Conservation (phyloP, 2,797 vertebrate species). For the Knipowitschia caucasica region DNA sequence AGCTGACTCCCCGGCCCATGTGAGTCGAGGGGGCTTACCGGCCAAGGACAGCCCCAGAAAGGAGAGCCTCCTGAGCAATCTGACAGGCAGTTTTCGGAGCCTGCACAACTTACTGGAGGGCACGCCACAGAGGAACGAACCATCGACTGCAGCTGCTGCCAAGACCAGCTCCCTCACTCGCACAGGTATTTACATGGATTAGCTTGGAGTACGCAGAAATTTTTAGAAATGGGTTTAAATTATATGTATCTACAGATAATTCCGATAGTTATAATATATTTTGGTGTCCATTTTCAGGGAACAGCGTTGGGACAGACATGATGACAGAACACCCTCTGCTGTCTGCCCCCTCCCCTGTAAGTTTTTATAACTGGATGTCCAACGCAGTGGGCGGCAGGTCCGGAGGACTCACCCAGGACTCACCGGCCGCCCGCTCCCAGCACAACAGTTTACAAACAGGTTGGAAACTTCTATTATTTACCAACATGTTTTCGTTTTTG, state of each 20-base stretch:
- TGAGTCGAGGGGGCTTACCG: conserved; percentile 78
- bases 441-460: conserved; percentile 94
- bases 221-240: not conserved
- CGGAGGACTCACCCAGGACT: conserved; percentile 82
- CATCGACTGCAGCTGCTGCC: conserved; percentile 76
- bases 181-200: conserved; percentile 77
- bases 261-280: not conserved
- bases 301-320: conserved; percentile 86
- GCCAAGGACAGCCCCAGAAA: conserved; percentile 93
- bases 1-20: conserved; percentile 92
- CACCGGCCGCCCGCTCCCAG: conserved; percentile 83
- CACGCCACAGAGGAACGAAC: conserved; percentile 83
- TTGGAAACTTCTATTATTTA: conserved; percentile 32
- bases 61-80: conserved; percentile 93
- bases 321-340: conserved; percentile 93
- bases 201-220: not conserved
- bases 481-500: not conserved
- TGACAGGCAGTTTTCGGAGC: conserved; percentile 95
- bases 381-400: conserved; percentile 92
- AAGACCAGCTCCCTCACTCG: conserved; percentile 91
- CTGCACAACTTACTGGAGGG: conserved; percentile 95
- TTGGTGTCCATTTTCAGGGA: conserved; percentile 65
- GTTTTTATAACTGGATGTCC: conserved; percentile 99
- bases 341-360: conserved; percentile 92
- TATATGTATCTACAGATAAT: too few relatives aligned